A percentile compares a stretch with the other conserved stretches of the same genome.
These are phyloP conservation scores for Nymphalis io DNA, from an alignment of 1,140 invertebrate genomes.

Conservation along the genomic window DNA sequence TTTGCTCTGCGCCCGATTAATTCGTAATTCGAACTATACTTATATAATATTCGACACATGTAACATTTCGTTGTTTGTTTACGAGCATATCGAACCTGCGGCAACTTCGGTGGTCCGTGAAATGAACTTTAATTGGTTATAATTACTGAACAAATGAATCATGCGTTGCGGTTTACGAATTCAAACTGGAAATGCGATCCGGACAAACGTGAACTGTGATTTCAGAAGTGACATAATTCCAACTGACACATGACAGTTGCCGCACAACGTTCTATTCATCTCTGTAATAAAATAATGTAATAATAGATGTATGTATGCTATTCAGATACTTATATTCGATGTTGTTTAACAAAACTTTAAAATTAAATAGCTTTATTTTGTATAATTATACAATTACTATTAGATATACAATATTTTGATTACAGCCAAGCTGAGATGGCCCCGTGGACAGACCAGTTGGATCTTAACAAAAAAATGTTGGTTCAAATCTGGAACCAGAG, in stretches of 20 bases:
- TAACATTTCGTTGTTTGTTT: conserved; percentile 20
- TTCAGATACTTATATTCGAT: not conserved
- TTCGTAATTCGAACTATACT: not conserved
- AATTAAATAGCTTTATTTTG: not conserved
- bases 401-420: too few relatives aligned
- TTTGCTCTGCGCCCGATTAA: conserved; percentile 2
- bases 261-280: conserved; percentile 33
- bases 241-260: conserved; percentile 29
- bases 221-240: conserved; percentile 40
- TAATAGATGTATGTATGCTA: not conserved
- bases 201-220: conserved; percentile 36
- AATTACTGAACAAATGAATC: conserved; percentile 47
- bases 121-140: conserved; percentile 46
- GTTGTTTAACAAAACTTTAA: not conserved
- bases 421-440: too few relatives aligned
- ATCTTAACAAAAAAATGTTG: too few relatives aligned
- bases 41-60: not conserved
- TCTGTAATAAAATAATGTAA: conserved; percentile 4
- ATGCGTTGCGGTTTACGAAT: conserved; percentile 44
- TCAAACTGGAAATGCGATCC: conserved; percentile 38
- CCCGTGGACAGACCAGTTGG: too few relatives aligned
- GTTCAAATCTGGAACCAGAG: too few relatives aligned
- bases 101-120: conserved; percentile 35
- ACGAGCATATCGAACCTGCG: conserved; percentile 34
- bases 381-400: not conserved